Percentiles rank a stretch among this genome's conserved stretches.
phyloP scores from a whole-genome alignment of 2,888 invertebrate species.

The Lampropteryx suffumata region DNA sequence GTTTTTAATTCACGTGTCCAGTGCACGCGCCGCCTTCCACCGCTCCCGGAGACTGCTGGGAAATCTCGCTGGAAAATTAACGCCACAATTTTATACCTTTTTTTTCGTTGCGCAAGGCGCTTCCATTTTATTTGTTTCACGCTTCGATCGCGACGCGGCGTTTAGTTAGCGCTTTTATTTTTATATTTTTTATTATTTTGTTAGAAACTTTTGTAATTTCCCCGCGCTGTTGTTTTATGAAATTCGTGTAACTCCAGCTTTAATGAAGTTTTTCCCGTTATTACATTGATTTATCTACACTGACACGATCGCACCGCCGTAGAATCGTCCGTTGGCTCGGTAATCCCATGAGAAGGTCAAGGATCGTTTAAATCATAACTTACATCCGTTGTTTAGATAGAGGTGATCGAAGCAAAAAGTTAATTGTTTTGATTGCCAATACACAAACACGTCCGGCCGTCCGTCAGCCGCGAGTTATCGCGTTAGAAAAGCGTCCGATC shows the following conservation, averaged over 20 bases:
- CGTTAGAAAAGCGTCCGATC: conserved; percentile 79
- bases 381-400: conserved; percentile 62
- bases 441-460: conserved; percentile 72
- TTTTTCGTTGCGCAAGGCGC: conserved; percentile 67
- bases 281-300: conserved; percentile 25
- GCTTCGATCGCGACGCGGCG: conserved; percentile 69
- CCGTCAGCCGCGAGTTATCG: conserved; percentile 76
- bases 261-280: conserved; percentile 16
- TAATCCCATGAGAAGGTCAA: conserved; percentile 50
- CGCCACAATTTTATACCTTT: conserved; percentile 71
- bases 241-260: conserved; percentile 23
- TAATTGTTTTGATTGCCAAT: conserved; percentile 81
- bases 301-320: conserved; percentile 33
- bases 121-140: conserved; percentile 78
- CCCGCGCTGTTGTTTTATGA: conserved; percentile 36
- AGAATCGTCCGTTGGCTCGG: conserved; percentile 30
- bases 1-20: conserved; percentile 82
- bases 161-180: conserved; percentile 66
- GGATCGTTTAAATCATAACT: conserved; percentile 44
- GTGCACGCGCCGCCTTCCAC: conserved; percentile 69
- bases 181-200: conserved; percentile 49
- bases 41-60: conserved; percentile 67
- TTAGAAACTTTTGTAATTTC: conserved; percentile 56
- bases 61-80: conserved; percentile 82
- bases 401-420: conserved; percentile 72